Percentiles rank a stretch among this genome's conserved stretches.
Evolutionary conservation across 2,797 vertebrate species (phyloP).

Genomic region (Aselliscus stoliczkanus): DNA sequence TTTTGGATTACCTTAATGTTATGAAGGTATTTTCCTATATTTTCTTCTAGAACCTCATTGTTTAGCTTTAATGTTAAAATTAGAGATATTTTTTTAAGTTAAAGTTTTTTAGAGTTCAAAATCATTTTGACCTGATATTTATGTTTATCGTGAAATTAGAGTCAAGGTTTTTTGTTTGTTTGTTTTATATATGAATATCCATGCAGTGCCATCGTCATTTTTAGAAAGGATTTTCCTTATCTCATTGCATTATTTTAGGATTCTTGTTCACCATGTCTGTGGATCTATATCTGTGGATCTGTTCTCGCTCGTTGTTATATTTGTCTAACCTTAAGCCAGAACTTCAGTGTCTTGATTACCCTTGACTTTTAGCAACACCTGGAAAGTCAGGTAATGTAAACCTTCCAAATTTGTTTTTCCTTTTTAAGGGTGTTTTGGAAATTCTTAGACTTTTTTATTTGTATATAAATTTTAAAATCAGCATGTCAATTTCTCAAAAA

Average conservation of each 20-base stretch:
- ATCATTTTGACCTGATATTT: neutral
- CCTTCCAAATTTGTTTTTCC: neutral
- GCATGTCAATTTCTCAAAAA: neutral
- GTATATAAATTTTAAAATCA: neutral
- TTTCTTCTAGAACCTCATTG: neutral
- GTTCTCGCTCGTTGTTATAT: neutral
- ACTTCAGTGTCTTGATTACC: neutral
- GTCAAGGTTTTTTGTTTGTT: neutral
- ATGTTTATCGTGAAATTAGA: neutral
- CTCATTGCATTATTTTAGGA: neutral
- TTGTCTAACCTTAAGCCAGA: neutral
- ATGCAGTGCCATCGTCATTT: neutral
- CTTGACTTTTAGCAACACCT: neutral
- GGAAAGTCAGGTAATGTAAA: neutral
- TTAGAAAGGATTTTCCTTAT: neutral
- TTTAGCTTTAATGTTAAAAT: neutral
- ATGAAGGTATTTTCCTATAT: neutral
- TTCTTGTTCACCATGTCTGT: neutral
- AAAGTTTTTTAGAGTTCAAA: neutral
- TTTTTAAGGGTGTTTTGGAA: neutral
- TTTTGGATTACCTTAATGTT: neutral
- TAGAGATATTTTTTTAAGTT: neutral
- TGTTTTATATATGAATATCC: neutral
- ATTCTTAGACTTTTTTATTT: neutral
- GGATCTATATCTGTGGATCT: neutral